A percentile compares a stretch with the other conserved stretches of the same genome.
Evolutionary conservation across 35 echinoderm and acorn worm genomes (phyloP).

Genomic region (Acanthaster planci): DNA sequence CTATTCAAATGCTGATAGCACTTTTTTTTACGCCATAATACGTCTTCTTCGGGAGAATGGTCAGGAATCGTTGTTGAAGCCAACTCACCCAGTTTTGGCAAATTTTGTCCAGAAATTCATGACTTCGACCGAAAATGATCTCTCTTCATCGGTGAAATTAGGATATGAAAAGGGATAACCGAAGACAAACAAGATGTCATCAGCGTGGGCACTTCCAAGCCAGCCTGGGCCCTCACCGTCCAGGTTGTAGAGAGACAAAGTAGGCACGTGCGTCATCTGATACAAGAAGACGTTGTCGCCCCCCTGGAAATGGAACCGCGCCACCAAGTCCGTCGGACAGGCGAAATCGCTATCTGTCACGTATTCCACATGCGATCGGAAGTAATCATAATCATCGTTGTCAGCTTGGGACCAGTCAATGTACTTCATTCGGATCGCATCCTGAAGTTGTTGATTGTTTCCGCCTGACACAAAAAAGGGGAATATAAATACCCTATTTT

Average conservation of each 20-base stretch:
- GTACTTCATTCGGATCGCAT: slow-evolving; percentile 69
- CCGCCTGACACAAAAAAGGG: neutral
- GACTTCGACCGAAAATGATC: slow-evolving; percentile 50
- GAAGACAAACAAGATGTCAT: slow-evolving; percentile 82
- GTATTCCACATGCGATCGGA: slow-evolving; percentile 44
- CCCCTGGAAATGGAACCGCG: slow-evolving; percentile 42
- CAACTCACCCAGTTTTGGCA: slow-evolving; percentile 71
- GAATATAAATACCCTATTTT: too few relatives aligned
- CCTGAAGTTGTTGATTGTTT: slow-evolving; percentile 30
- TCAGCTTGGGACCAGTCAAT: slow-evolving; percentile 71
- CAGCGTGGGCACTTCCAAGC: slow-evolving; percentile 65
- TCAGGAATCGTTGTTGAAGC: too few relatives aligned
- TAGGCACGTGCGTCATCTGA: slow-evolving; percentile 69
- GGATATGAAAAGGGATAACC: slow-evolving; percentile 40
- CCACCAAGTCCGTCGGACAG: slow-evolving; percentile 63
- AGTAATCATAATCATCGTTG: slow-evolving; percentile 50
- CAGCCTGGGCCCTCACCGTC: slow-evolving; percentile 42
- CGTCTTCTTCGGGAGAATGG: too few relatives aligned
- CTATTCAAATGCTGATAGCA: too few relatives aligned
- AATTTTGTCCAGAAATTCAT: slow-evolving; percentile 89
- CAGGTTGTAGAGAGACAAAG: neutral
- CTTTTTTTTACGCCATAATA: too few relatives aligned
- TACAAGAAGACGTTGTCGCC: slow-evolving; percentile 55
- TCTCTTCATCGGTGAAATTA: slow-evolving; percentile 45
- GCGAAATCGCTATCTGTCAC: slow-evolving; percentile 57